A percentile compares a stretch with the other conserved stretches of the same genome.
Evolutionary conservation across 2,113 vertebrate genomes (phyloP).

Genomic region (Pollachius pollachius): DNA sequence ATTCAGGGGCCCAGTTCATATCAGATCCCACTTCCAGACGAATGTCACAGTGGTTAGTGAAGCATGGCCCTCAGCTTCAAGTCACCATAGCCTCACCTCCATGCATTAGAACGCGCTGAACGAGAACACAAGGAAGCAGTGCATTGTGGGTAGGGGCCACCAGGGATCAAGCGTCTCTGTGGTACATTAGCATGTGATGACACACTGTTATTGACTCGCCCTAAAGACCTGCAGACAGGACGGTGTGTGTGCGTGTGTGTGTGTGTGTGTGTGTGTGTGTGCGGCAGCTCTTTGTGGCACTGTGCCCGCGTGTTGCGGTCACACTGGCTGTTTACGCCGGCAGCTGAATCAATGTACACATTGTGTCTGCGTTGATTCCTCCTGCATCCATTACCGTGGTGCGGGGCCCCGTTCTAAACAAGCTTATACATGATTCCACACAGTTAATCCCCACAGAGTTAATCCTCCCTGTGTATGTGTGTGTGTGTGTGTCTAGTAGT

Average conservation of each 20-base stretch:
- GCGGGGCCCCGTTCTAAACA: constrained; percentile 15
- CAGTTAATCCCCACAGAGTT: constrained; percentile 20
- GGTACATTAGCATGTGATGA: constrained; percentile 37
- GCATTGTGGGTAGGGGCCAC: constrained; percentile 12
- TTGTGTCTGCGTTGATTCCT: constrained; percentile 36
- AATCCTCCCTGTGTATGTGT: background rate
- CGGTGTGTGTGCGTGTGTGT: constrained; percentile 27
- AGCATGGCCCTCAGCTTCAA: constrained; percentile 10
- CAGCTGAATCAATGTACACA: constrained; percentile 39
- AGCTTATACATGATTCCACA: constrained; percentile 1
- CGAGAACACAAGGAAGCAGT: background rate
- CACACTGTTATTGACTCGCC: constrained; percentile 43
- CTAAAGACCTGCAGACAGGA: constrained; percentile 50
- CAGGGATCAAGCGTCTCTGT: constrained; percentile 47
- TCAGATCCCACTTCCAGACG: constrained; percentile 58
- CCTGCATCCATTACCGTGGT: constrained; percentile 16
- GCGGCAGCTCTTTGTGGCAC: constrained; percentile 38
- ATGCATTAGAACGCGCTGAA: constrained; percentile 29
- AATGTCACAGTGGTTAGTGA: constrained; percentile 57
- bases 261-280: too few species aligned
- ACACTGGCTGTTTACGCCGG: constrained; percentile 27
- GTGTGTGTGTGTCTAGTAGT: background rate
- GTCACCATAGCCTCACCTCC: background rate
- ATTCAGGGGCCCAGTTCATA: constrained; percentile 47
- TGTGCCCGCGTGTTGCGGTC: constrained; percentile 19